These are phyloP conservation scores for Limnodromus scolopaceus DNA, from an alignment of 2,797 vertebrate species.

Conservation along the genomic window DNA sequence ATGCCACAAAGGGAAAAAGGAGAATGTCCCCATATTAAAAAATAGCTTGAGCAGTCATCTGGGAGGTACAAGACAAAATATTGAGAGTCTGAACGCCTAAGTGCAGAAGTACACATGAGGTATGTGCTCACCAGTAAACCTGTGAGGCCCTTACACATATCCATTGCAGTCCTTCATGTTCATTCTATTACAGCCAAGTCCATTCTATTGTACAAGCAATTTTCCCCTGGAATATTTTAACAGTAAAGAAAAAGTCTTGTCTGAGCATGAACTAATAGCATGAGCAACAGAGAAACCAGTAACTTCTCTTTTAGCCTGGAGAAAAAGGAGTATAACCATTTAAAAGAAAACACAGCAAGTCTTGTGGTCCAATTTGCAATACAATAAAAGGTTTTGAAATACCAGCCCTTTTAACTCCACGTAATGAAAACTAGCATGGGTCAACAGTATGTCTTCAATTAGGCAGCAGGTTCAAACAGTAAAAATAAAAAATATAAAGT, in stretches of 20 bases:
- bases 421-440: not conserved
- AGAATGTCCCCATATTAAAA: not conserved
- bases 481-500: not conserved
- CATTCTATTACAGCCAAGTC: not conserved
- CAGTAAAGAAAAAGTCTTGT: not conserved
- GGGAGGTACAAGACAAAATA: not conserved
- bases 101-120: not conserved
- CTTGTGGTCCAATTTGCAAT: not conserved
- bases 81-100: not conserved
- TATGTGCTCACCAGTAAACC: not conserved
- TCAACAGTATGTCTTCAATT: not conserved
- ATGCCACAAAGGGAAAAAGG: not conserved
- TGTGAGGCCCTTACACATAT: not conserved
- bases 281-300: not conserved
- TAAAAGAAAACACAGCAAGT: not conserved
- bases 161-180: not conserved
- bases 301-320: not conserved
- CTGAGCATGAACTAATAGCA: not conserved
- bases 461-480: not conserved
- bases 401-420: not conserved
- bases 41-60: not conserved
- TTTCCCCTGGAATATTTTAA: not conserved
- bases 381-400: not conserved
- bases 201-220: not conserved
- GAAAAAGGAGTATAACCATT: not conserved